Base-by-base conservation (phyloP, 2,113 vertebrate species). In the Boleophthalmus pectinirostris region DNA sequence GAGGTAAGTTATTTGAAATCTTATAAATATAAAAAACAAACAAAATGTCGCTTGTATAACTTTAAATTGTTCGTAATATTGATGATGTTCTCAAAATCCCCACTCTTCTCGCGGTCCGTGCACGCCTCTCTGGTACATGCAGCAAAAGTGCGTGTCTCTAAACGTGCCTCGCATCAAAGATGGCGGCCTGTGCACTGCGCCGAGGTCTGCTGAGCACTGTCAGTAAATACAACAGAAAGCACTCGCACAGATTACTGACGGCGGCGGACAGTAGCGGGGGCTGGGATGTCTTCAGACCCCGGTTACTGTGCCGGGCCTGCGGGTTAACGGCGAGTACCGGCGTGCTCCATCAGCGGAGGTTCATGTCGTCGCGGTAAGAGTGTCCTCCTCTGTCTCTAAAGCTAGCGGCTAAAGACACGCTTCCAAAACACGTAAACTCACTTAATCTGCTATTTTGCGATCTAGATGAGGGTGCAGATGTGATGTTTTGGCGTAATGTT, bases 291-390 rank as follows among this genome's bases (percentile, higher is more conserved):
- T 83, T 63, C 76, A 87, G 81, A 65, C 78, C 80, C 0, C 82
- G 81, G 77, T 10, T 82, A 12, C 81, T 66, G 46, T 93, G 93
- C 63, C 85, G 88, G 45, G 68, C 82, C 15, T 93, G 93, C 23
- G 85, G 87, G 0, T 45, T 90, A 70, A 2, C 80, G 45, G 77
- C 56, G 56, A 75, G 47, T 68, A 29, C 70, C 65, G 78, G 69
- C 66, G 79, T 45, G 0, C 60, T 82, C 6, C 92, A 90, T 70
- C 92, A 83, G 78, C 82, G 45, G 70, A 85, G 93, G 77, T 90
- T 91, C 65, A 91, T 94, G 90, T 93, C 93, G 43, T 93, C 93
- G 87, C 91, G 93, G 93, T 94, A 92, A 92, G 91, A 63, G 35
- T 77, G 82, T 76, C 78, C 78, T 74, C 56, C 20, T 60, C 25